Evolutionary conservation across 2,888 invertebrate genomes (phyloP).

Genomic region (Perizoma affinitatum): DNA sequence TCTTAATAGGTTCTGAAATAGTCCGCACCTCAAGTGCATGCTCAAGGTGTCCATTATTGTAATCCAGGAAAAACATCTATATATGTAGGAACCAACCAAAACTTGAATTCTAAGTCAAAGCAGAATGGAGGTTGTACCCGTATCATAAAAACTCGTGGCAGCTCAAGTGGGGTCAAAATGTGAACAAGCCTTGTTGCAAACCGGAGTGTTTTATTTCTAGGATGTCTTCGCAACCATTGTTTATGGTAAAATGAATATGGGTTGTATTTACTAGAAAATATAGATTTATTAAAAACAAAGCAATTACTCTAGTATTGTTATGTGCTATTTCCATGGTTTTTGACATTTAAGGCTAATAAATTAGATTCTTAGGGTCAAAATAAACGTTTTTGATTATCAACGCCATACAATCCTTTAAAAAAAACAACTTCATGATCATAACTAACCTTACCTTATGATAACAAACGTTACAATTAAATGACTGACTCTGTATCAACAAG

Average conservation of each 20-base stretch:
- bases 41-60: too few relatives aligned
- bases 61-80: too few relatives aligned
- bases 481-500: conserved; percentile 52
- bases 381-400: neutral
- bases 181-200: neutral
- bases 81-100: too few relatives aligned
- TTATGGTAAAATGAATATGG: neutral
- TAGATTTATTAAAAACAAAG: too few relatives aligned
- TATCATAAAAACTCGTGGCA: neutral
- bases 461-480: conserved; percentile 33
- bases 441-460: neutral
- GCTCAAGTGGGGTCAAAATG: conserved; percentile 18
- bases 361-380: neutral
- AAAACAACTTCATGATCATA: neutral
- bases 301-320: neutral
- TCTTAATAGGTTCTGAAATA: too few relatives aligned
- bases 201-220: neutral
- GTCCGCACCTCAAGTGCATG: too few relatives aligned
- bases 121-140: too few relatives aligned
- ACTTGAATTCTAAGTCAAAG: too few relatives aligned
- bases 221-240: neutral
- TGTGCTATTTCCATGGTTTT: too few relatives aligned
- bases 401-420: neutral
- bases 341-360: too few relatives aligned
- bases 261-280: neutral